Evolutionary conservation across 2,888 invertebrate genomes (phyloP), one percentile per base, ranked within the genome.

Genomic region (Noctua janthe): DNA sequence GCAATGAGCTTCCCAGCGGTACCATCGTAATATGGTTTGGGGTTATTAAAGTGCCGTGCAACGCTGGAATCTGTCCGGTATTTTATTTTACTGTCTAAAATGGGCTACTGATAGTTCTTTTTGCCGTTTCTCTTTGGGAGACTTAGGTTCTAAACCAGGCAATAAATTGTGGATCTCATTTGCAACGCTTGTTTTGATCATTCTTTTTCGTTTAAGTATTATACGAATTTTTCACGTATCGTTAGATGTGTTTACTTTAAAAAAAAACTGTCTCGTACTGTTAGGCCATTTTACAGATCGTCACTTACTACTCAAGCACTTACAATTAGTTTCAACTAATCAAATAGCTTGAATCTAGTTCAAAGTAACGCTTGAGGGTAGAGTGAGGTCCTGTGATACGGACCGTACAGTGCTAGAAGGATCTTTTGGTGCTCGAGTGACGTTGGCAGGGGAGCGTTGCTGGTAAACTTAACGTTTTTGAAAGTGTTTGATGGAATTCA

Each of bases 1-100:
- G 81, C 88, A 75, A 70, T 56, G 75, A 71, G 81, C 43, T 76
- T 71, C 88, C 76, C 88, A 11, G 39, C 51, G 77, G 85, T 54
- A 51, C 77, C 73, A 64, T 74, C 72, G 47, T 64, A 73, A 78
- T 59, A 69, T 84, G 39, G 85, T 72, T 70, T 62, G 81, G 51
- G 62, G 39, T 71, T 71, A 80, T 85, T 85, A 84, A 62, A 79
- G 78, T 56, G 35, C 56, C 70, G 75, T 51, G 64, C 67, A 39
- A 59, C 56, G 64, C n/a, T 17, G 56, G 67, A 76, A 87, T 71
- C 84, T 69, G 76, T 72, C 59, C 66, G 10, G 51, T 64, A 54
- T 79, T 76, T 76, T 78, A 76, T 87, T 74, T 74, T 49, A 72
- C 35, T 35, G 56, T 43, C 69, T 73, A 70, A 81, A 71, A 72